phyloP scores from a whole-genome alignment of 2,888 invertebrate genomes.

The Galerucella calmariensis region DNA sequence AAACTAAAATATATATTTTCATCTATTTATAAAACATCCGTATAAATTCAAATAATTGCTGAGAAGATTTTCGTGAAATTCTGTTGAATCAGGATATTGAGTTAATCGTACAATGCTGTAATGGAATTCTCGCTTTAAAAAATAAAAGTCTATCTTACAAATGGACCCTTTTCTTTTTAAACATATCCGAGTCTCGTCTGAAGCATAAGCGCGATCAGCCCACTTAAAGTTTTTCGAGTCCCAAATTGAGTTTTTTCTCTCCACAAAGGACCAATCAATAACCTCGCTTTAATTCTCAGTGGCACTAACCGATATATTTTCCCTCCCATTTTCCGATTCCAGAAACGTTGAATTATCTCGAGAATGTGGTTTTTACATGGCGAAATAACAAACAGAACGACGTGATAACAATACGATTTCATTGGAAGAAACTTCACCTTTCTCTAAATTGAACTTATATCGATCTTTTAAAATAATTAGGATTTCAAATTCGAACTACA shows the following conservation, averaged over 20 bases:
- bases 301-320: background rate
- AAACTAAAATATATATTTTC: too few species aligned
- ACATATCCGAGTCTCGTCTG: background rate
- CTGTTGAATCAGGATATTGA: too few species aligned
- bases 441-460: background rate
- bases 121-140: background rate
- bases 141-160: background rate
- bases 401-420: background rate
- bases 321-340: background rate
- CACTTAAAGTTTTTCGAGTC: background rate
- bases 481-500: too few species aligned
- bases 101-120: too few species aligned
- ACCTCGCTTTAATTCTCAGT: background rate
- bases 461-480: too few species aligned
- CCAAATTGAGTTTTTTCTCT: background rate
- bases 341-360: background rate
- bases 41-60: too few species aligned
- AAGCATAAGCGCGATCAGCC: background rate
- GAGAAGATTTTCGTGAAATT: too few species aligned
- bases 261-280: slow-evolving; percentile 2
- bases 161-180: background rate
- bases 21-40: too few species aligned
- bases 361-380: background rate
- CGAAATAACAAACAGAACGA: background rate
- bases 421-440: background rate